Percentiles rank a stretch among this genome's conserved stretches.
Conservation (phyloP, 2,113 vertebrate species). For the Melanerpes aurifrons region DNA sequence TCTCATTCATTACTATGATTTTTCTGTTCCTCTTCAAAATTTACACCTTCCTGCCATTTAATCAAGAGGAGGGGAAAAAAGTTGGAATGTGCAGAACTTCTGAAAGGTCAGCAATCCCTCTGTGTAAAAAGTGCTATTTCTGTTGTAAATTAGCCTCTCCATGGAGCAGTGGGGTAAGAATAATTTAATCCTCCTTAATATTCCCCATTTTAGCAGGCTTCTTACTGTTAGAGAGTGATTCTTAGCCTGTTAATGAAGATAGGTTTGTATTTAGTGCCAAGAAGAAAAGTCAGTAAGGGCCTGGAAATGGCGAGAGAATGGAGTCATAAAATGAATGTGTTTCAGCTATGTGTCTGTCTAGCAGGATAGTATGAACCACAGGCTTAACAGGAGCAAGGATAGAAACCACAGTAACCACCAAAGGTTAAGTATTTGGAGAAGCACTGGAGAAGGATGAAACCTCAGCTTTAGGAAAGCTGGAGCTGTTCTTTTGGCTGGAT, state of each 20-base stretch:
- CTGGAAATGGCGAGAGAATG: neutral
- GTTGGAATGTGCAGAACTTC: neutral
- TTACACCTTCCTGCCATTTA: neutral
- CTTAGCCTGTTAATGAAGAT: neutral
- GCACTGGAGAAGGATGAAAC: neutral
- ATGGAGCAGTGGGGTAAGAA: neutral
- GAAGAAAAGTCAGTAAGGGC: neutral
- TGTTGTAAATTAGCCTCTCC: neutral
- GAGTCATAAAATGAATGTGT: fast-evolving
- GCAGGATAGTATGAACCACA: neutral
- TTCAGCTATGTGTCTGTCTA: neutral
- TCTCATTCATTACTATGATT: neutral
- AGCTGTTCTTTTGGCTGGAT: neutral
- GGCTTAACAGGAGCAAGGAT: neutral
- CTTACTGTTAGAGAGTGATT: neutral
- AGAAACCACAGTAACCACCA: neutral
- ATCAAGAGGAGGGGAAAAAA: neutral
- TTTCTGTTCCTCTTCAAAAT: neutral
- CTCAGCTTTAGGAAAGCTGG: neutral
- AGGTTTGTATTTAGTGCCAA: neutral
- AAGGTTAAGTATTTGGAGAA: neutral
- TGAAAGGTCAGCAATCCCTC: conserved; percentile 7
- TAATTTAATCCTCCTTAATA: neutral
- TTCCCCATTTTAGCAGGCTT: neutral
- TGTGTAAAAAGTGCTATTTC: conserved; percentile 5